These are phyloP conservation scores for Perognathus longimembris DNA, from an alignment of 2,113 vertebrate species.

Conservation along the genomic window DNA sequence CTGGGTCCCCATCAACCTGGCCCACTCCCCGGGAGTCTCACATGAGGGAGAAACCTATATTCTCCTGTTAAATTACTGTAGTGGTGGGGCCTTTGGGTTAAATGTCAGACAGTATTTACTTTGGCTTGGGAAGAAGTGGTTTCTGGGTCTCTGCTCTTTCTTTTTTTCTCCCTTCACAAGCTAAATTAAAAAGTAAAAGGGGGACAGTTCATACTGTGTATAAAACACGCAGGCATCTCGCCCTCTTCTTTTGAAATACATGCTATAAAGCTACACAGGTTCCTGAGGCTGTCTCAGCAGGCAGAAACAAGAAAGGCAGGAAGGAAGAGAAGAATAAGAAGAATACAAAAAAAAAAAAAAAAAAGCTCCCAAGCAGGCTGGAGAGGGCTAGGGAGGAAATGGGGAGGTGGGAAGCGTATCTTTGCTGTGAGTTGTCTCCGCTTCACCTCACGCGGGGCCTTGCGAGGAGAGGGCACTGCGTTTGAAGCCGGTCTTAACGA, in stretches of 20 bases:
- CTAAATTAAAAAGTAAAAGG: slow-evolving; percentile 52
- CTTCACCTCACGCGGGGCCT: neutral
- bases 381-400: neutral
- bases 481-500: slow-evolving; percentile 45
- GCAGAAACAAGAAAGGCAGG: slow-evolving; percentile 51
- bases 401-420: neutral
- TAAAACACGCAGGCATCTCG: slow-evolving; percentile 26
- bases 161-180: slow-evolving; percentile 10
- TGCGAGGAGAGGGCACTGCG: neutral
- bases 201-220: neutral
- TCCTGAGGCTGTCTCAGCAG: slow-evolving; percentile 49
- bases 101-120: neutral
- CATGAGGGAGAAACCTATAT: neutral
- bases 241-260: slow-evolving; percentile 39
- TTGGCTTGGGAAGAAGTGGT: neutral
- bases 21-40: too few species aligned
- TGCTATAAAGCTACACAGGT: neutral
- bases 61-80: neutral
- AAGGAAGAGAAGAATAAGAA: neutral
- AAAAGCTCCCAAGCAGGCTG: neutral
- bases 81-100: neutral
- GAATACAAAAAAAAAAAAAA: neutral
- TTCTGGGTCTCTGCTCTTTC: slow-evolving; percentile 31
- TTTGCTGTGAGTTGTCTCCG: accelerated
- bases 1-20: neutral